phyloP scores from a whole-genome alignment of 2,888 invertebrate genomes.

The Netelia fuscicornis region DNA sequence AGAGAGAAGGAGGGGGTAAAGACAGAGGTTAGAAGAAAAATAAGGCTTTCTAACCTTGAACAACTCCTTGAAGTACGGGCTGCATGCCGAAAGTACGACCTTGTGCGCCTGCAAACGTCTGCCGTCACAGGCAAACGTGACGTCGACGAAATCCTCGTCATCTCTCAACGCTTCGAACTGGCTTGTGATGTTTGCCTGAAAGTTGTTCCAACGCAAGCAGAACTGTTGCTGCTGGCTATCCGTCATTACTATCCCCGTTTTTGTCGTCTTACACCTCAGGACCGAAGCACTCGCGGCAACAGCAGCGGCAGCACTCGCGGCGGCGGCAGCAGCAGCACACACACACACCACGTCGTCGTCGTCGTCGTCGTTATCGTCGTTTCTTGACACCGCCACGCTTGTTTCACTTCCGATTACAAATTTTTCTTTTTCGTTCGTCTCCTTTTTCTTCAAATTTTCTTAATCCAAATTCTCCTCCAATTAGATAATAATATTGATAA shows the following conservation, averaged over 20 bases:
- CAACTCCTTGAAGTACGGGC: constrained; percentile 94
- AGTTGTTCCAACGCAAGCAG: constrained; percentile 96
- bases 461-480: not conserved
- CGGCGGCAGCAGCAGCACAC: constrained; percentile 50
- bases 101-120: constrained; percentile 94
- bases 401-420: constrained; percentile 40
- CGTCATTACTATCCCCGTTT: constrained; percentile 81
- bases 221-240: constrained; percentile 91
- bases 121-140: constrained; percentile 94
- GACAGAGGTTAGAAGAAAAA: constrained; percentile 62
- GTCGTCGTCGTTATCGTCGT: constrained; percentile 62
- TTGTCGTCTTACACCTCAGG: constrained; percentile 59
- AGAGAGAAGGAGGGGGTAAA: constrained; percentile 27
- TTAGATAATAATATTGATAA: not conserved
- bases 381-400: constrained; percentile 63
- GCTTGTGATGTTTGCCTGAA: constrained; percentile 94
- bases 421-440: constrained; percentile 7
- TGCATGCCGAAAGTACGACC: constrained; percentile 94
- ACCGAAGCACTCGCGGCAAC: constrained; percentile 50
- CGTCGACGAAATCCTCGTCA: constrained; percentile 95
- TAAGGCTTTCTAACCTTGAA: constrained; percentile 89
- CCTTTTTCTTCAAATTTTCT: constrained; percentile 22
- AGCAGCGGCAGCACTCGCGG: constrained; percentile 47
- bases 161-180: constrained; percentile 94
- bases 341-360: constrained; percentile 46